A percentile compares a stretch with the other conserved stretches of the same genome.
These are phyloP conservation scores for Mormyrus lacerda DNA, from an alignment of 2,113 vertebrate genomes.

Conservation along the genomic window DNA sequence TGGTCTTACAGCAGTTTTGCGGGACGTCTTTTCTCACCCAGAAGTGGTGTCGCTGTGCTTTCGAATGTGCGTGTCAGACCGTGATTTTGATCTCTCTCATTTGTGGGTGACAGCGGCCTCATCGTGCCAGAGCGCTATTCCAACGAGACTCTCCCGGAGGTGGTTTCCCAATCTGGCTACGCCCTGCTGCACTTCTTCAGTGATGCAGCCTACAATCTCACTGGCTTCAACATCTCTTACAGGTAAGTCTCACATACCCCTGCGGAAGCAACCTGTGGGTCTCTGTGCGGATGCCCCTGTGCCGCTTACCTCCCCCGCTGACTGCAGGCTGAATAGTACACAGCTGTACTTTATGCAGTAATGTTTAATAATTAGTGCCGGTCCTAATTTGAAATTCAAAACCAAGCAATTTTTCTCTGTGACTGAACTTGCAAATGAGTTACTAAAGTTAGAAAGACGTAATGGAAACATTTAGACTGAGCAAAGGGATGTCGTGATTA, in stretches of 20 bases:
- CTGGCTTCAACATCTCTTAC: constrained; percentile 97
- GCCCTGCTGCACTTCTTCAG: constrained; percentile 96
- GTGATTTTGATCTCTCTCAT: background rate
- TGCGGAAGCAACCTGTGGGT: background rate
- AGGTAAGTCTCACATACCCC: constrained; percentile 39
- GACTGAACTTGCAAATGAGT: constrained; percentile 5
- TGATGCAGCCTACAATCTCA: constrained; percentile 95
- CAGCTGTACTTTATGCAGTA: background rate
- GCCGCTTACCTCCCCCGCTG: background rate
- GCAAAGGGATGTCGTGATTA: background rate
- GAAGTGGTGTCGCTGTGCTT: background rate
- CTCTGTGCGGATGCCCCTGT: background rate
- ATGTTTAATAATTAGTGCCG: background rate
- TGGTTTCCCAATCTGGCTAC: constrained; percentile 81
- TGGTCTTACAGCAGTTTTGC: background rate
- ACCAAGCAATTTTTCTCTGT: background rate
- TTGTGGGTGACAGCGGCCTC: constrained; percentile 69
- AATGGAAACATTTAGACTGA: background rate
- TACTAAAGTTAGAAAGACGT: background rate
- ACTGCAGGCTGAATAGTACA: background rate
- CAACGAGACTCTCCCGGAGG: constrained; percentile 88
- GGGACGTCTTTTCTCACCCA: background rate
- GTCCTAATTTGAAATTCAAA: constrained; percentile 4
- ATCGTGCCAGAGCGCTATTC: constrained; percentile 87
- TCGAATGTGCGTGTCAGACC: background rate